These are phyloP conservation scores for Muntiacus reevesi DNA, from an alignment of 2,113 vertebrate genomes.

Conservation along the genomic window DNA sequence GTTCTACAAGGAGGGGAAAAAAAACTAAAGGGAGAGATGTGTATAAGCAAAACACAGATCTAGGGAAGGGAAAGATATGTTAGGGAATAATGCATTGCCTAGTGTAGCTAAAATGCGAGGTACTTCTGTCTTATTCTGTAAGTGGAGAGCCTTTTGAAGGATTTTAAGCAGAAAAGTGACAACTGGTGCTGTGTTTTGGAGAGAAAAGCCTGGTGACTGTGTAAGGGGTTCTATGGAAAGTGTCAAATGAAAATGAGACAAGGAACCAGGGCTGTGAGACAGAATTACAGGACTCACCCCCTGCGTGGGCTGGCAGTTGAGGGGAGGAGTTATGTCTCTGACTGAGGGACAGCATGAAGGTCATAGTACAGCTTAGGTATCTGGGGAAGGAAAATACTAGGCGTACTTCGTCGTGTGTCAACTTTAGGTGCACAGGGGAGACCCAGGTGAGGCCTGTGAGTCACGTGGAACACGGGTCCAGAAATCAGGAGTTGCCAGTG, in stretches of 20 bases:
- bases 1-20: neutral
- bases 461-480: neutral
- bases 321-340: neutral
- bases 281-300: neutral
- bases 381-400: neutral
- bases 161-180: neutral
- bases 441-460: neutral
- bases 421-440: neutral
- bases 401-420: neutral
- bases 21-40: neutral
- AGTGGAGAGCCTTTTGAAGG: neutral
- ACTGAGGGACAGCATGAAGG: neutral
- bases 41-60: neutral
- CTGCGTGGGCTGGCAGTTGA: neutral
- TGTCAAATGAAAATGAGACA: neutral
- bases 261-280: neutral
- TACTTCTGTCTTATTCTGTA: neutral
- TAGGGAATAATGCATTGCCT: neutral
- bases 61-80: neutral
- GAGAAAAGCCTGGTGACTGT: constrained; percentile 21
- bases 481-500: neutral
- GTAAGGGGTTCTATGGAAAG: neutral
- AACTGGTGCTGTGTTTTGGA: neutral
- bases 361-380: neutral
- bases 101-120: neutral